Evolutionary conservation across 1,140 invertebrate genomes (phyloP).

Genomic region (Bombus ignitus): DNA sequence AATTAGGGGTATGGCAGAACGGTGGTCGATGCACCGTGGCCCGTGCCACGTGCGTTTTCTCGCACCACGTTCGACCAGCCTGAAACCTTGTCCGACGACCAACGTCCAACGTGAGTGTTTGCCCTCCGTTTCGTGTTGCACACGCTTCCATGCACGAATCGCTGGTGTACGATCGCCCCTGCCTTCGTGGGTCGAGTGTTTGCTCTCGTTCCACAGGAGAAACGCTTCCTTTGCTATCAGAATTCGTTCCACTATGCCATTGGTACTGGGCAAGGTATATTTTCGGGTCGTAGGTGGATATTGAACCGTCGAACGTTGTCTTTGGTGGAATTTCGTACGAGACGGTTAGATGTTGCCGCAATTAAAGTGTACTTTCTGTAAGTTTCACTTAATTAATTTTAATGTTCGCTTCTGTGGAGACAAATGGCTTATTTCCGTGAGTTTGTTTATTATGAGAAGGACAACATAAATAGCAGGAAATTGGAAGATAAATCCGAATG

Average conservation of each 20-base stretch:
- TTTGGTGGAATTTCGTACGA: too few relatives aligned
- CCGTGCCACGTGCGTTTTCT: slow-evolving; percentile 63
- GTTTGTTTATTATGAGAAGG: too few relatives aligned
- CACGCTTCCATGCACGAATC: background rate
- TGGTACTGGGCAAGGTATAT: too few relatives aligned
- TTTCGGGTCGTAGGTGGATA: background rate
- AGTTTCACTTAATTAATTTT: too few relatives aligned
- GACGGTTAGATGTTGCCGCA: too few relatives aligned
- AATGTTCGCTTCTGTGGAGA: too few relatives aligned
- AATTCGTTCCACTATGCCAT: background rate
- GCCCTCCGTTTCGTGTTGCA: slow-evolving; percentile 49
- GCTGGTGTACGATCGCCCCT: slow-evolving; percentile 10
- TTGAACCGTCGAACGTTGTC: background rate
- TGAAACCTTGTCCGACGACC: slow-evolving; percentile 7
- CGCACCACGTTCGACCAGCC: slow-evolving; percentile 21
- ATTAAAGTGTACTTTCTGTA: too few relatives aligned
- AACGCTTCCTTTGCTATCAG: background rate
- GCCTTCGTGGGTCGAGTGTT: slow-evolving; percentile 53
- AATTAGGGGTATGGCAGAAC: slow-evolving; percentile 61
- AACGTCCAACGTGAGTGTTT: slow-evolving; percentile 27
- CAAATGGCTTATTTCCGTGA: too few relatives aligned
- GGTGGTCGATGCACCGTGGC: slow-evolving; percentile 47
- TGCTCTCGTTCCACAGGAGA: slow-evolving; percentile 58
- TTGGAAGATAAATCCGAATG: too few relatives aligned
- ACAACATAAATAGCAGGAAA: too few relatives aligned